Conservation (phyloP, 2,888 invertebrate genomes). For the Eupelmus urozonus region DNA sequence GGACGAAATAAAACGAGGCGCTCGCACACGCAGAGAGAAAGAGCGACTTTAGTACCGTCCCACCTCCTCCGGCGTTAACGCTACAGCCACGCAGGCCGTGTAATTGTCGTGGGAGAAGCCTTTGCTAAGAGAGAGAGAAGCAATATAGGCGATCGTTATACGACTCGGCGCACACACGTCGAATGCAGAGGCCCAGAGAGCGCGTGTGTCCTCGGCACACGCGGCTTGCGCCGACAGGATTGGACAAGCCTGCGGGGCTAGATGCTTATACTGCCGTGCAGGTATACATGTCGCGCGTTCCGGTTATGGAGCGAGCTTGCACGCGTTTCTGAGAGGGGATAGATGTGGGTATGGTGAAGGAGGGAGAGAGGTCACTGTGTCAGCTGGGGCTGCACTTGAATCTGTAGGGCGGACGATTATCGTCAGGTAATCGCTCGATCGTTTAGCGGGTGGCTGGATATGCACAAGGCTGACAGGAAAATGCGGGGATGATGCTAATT, state of each 20-base stretch:
- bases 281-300: constrained; percentile 4
- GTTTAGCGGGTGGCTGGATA: constrained; percentile 1
- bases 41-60: constrained; percentile 11
- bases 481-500: no score
- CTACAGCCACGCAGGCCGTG: background rate
- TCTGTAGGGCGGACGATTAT: constrained; percentile 35
- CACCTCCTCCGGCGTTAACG: background rate
- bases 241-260: constrained; percentile 5
- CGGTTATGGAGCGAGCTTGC: no score
- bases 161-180: constrained; percentile 16
- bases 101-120: constrained; percentile 25
- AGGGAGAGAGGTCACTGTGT: background rate
- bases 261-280: background rate
- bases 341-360: no score
- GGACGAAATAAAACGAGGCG: background rate
- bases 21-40: background rate
- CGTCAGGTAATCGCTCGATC: constrained; percentile 35
- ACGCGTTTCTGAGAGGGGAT: no score
- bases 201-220: background rate
- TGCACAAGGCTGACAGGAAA: no score
- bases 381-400: constrained; percentile 26
- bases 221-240: constrained; percentile 6
- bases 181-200: background rate
- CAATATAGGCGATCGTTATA: constrained; percentile 10
- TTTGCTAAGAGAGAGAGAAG: background rate